Evolutionary conservation across 30 jellyfish, hydroid and myxozoan genomes (phyloP).

Genomic region (Phacellophora camtschatica): DNA sequence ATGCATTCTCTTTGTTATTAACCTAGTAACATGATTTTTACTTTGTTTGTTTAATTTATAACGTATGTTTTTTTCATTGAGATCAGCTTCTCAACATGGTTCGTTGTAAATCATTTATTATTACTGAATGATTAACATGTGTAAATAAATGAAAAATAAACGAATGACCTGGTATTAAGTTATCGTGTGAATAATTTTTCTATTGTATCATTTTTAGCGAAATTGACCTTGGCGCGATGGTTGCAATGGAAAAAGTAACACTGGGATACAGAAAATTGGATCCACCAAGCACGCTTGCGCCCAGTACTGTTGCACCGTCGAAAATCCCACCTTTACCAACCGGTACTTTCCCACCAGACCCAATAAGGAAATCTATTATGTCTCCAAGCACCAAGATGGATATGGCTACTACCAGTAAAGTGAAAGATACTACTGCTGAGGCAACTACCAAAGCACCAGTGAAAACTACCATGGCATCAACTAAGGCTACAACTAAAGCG

Average conservation of each 20-base stretch:
- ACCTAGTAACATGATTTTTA: too few relatives aligned
- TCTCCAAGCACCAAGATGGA: not conserved
- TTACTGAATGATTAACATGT: too few relatives aligned
- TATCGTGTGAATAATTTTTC: too few relatives aligned
- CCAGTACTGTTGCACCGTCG: conserved; percentile 33
- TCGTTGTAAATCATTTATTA: too few relatives aligned
- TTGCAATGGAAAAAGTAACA: conserved; percentile 3
- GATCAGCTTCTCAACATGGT: too few relatives aligned
- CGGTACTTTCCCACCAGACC: conserved; percentile 8
- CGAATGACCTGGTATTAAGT: too few relatives aligned
- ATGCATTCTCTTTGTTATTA: too few relatives aligned
- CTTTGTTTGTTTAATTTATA: too few relatives aligned
- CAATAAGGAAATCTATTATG: conserved; percentile 27
- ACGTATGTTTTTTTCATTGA: too few relatives aligned
- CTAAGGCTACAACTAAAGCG: conserved; percentile 37
- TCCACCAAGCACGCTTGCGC: conserved; percentile 62
- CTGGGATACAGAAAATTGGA: conserved; percentile 25
- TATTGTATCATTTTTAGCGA: conserved; percentile 31
- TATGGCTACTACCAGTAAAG: conserved; percentile 28
- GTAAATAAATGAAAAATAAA: too few relatives aligned
- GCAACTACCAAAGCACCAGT: conserved; percentile 51
- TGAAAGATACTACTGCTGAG: not conserved
- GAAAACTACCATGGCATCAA: not conserved
- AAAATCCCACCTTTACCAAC: conserved; percentile 2
- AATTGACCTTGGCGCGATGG: conserved; percentile 35